Evolutionary conservation across 2,797 vertebrate species (phyloP), one percentile per base, ranked within the genome.

Genomic region (Perodicticus potto): DNA sequence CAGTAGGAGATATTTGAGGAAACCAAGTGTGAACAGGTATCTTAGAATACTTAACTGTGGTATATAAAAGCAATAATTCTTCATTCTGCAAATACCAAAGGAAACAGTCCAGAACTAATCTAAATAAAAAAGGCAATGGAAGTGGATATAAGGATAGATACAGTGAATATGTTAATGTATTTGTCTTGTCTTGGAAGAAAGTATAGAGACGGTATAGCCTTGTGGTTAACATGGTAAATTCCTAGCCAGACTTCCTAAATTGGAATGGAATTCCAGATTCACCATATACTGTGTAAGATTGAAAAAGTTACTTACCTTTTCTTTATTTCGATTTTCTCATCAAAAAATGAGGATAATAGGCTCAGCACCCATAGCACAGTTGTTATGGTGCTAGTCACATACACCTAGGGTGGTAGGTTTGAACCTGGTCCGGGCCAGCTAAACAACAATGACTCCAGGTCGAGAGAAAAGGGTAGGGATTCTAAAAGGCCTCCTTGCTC

Each of bases 291-390:
- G 17, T 55, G 7, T 37, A 61, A 82, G 19, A 29, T 89, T 34
- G 37, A 69, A 7, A 59, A 34, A 67, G 29, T 53, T 55, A 55
- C 23, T 43, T 69, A 14, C 67, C 16, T 82, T 73, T 65, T 83
- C 57, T 65, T 4, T 76, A 29, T 29, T 89, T 93, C 32, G 29
- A 29, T 88, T 55, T 93, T 29, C 12, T 76, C 34, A 57, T 83
- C 34, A 73, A 53, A 70, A 87, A 88, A 63, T 32, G 23, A 82
- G 1, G 34, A 23, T 78, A 49, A 32, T 49, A 23, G 49, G 13
- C 49, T 53, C 49, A 53, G 49, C 49, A 53, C 49, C 49, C 3
- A 1, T 16, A 53, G 49, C 14, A 53, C 49, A 53, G 14, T 53
- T 53, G 49, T 53, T 53, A 53, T 3, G 14, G 49, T 14, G 49